Conservation (phyloP, 2,797 vertebrate species). For the Hypotaenidia philippensis region DNA sequence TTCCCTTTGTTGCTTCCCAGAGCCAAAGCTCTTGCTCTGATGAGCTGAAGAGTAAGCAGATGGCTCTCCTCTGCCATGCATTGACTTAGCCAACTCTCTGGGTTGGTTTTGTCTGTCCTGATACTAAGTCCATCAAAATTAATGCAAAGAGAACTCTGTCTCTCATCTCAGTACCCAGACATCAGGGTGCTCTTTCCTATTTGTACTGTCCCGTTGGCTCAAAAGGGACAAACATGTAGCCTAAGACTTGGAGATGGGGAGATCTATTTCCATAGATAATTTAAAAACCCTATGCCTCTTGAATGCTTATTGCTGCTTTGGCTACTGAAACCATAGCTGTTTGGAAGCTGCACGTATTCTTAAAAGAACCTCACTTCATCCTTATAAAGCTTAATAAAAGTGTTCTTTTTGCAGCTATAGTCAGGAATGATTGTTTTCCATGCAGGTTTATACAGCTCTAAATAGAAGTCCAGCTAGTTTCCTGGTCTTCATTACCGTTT, state of each 20-base stretch:
- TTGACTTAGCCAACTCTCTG: not conserved
- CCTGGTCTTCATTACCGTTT: not conserved
- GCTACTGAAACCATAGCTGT: not conserved
- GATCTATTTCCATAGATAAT: not conserved
- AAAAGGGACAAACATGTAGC: not conserved
- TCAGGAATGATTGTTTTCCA: not conserved
- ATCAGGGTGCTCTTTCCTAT: not conserved
- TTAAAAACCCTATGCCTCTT: not conserved
- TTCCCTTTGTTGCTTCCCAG: not conserved
- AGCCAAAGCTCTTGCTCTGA: not conserved
- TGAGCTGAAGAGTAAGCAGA: accelerated
- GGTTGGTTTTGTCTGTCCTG: not conserved
- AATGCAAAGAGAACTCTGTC: not conserved
- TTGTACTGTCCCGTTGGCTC: not conserved
- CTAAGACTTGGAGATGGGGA: not conserved
- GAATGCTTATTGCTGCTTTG: not conserved
- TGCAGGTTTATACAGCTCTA: not conserved
- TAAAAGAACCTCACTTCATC: not conserved
- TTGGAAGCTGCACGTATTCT: not conserved
- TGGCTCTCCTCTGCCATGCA: not conserved
- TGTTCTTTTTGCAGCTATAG: not conserved
- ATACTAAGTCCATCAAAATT: not conserved
- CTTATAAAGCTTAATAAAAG: not conserved
- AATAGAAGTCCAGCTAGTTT: not conserved
- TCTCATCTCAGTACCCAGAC: not conserved